Percentiles rank a stretch among this genome's conserved stretches.
These are phyloP conservation scores for Marmota monax DNA, from an alignment of 2,113 vertebrate genomes.

Conservation along the genomic window DNA sequence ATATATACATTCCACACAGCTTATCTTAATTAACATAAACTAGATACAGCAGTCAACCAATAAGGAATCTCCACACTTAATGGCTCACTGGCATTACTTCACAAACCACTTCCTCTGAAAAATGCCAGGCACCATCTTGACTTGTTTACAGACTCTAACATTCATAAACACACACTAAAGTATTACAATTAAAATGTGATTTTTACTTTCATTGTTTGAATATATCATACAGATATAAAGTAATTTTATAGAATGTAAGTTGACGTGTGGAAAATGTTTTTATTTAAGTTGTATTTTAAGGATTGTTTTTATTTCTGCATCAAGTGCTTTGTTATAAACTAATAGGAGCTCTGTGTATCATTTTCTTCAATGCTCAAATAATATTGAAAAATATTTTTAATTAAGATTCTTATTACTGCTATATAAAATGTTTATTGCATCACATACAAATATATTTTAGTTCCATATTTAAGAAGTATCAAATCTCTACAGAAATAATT, in stretches of 20 bases:
- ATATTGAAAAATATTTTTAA: slow-evolving; percentile 48
- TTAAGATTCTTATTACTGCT: slow-evolving; percentile 62
- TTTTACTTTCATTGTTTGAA: background rate
- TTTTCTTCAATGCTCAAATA: slow-evolving; percentile 35
- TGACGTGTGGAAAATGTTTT: slow-evolving; percentile 19
- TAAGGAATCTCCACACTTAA: too few species aligned
- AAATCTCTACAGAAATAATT: background rate
- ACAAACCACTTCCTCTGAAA: too few species aligned
- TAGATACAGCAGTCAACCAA: too few species aligned
- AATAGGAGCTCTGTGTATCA: slow-evolving; percentile 45
- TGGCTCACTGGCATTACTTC: too few species aligned
- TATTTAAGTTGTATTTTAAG: slow-evolving; percentile 22
- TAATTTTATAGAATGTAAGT: slow-evolving; percentile 42
- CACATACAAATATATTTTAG: slow-evolving; percentile 14
- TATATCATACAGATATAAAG: background rate
- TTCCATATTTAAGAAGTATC: slow-evolving; percentile 48
- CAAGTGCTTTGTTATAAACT: slow-evolving; percentile 48
- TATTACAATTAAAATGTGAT: background rate
- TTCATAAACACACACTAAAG: background rate
- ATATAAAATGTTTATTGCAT: background rate
- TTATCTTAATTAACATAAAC: too few species aligned
- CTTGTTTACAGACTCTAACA: too few species aligned
- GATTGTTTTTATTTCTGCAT: background rate
- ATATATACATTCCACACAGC: too few species aligned
- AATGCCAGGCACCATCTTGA: too few species aligned